Evolutionary conservation across 2,113 vertebrate genomes (phyloP).

Genomic region (Pogonocichla stellata): DNA sequence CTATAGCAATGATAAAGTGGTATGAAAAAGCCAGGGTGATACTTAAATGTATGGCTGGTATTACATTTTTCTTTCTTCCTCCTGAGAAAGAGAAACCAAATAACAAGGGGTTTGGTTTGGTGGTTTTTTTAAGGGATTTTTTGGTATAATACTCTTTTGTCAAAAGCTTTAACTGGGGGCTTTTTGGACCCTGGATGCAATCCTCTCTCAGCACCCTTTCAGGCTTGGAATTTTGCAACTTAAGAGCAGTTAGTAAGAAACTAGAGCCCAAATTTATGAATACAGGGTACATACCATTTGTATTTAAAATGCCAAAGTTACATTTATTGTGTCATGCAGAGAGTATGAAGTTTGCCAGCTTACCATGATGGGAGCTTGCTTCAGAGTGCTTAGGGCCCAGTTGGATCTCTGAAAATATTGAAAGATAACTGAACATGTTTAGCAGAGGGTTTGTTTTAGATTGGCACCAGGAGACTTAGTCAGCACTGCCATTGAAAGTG

Average conservation of each 20-base stretch:
- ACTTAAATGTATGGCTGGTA: neutral
- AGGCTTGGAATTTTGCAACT: neutral
- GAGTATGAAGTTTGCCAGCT: neutral
- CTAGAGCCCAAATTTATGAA: neutral
- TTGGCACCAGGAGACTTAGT: neutral
- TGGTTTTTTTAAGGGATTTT: neutral
- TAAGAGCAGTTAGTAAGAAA: neutral
- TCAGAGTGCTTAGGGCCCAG: neutral
- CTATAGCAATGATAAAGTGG: constrained; percentile 25
- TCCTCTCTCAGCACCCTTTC: neutral
- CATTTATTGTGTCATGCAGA: neutral
- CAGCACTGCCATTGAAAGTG: neutral
- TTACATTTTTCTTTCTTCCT: neutral
- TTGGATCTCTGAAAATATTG: neutral
- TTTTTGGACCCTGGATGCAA: neutral
- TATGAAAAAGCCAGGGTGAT: constrained; percentile 9
- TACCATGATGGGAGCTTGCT: fast-evolving
- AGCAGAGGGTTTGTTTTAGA: neutral
- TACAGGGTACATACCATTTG: neutral
- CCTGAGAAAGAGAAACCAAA: neutral
- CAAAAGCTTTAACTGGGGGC: neutral
- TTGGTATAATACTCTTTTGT: neutral
- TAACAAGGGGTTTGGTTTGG: neutral
- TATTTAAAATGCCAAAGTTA: neutral
- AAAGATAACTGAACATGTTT: neutral